Base-by-base conservation (phyloP, 1,140 invertebrate genomes). In the Rhopalosiphum padi region DNA sequence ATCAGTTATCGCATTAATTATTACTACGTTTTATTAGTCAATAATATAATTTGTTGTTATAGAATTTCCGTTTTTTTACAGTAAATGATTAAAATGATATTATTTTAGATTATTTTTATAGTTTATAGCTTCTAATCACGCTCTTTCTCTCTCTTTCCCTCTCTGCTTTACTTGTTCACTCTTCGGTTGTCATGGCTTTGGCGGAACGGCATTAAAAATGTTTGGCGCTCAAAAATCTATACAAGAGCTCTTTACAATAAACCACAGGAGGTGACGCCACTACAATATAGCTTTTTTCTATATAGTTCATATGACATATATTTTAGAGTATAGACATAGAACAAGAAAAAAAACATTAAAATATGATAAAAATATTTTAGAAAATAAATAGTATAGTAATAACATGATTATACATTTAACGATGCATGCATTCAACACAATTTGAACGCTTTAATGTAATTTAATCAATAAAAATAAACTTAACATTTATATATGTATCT, bases 251-350 rank as follows among this genome's bases (percentile, higher is more conserved):
- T 89, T 53, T 89, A 53, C 48, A 53, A 89, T 51, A 53, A 89
- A n/a, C 87, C 87, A 53, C 48, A 25, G 87, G 87, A 89, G 87
- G 87, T 89, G 87, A 89, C 87, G 87, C 87, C 87, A 37, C 22
- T 53, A 89, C 48, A 89, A 89, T 53, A 53, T 53, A 53, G 48
- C 87, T 37, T 53, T 89, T 89, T 89, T 53, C 18, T 53, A 23
- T 11, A 53, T 3, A 77, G n/a, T 77, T 77, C 60, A 68, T 68
- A 46, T 9, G 6, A 46, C 11, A 46, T 41, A 68, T 30, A 68
- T n/a, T 68, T 68, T 18, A 77, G 43, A 41, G 21, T 83, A 86
- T 30, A 23, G 48, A 53, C 46, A 48, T 7, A 30, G 8, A 41
- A 41, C 1, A 41, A 37, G 21, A 18, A 89, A 53, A 53, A 48